Percentiles rank a stretch among this genome's conserved stretches.
phyloP scores from a whole-genome alignment of 2,888 invertebrate species.

The Pardosa pseudoannulata region DNA sequence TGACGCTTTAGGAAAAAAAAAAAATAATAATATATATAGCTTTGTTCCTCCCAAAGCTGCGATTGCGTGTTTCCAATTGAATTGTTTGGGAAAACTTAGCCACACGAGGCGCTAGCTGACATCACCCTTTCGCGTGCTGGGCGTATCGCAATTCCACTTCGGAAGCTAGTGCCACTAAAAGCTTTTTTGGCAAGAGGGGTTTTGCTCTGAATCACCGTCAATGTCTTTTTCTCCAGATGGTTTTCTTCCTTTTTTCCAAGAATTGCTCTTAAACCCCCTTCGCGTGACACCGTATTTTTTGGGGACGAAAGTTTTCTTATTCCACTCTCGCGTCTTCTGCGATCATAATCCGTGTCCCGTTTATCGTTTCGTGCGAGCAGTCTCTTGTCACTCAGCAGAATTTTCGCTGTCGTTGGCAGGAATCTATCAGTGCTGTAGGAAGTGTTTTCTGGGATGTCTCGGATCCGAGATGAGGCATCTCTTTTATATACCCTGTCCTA shows the following conservation, averaged over 20 bases:
- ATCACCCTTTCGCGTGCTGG: neutral
- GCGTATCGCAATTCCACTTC: conserved; percentile 10
- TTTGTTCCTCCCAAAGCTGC: neutral
- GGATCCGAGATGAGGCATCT: no score
- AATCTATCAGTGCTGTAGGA: neutral
- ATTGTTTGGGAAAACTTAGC: neutral
- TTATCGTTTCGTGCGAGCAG: neutral
- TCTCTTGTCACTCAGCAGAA: conserved; percentile 34
- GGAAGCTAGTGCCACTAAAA: conserved; percentile 50
- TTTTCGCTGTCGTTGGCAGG: conserved; percentile 23
- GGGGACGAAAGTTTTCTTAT: neutral
- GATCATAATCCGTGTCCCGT: neutral
- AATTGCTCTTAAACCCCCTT: conserved; percentile 53
- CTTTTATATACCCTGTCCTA: no score
- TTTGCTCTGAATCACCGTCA: conserved; percentile 39
- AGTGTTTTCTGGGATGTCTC: no score
- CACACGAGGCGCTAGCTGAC: neutral
- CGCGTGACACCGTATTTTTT: conserved; percentile 48
- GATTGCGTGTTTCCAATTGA: conserved; percentile 13
- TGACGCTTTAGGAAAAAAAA: neutral
- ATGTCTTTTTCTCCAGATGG: conserved; percentile 54
- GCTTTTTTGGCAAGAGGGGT: conserved; percentile 35
- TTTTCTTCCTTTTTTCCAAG: conserved; percentile 19
- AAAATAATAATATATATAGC: no score
- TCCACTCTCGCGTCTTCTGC: neutral